Evolutionary conservation across 2,113 vertebrate genomes (phyloP), one percentile per base, ranked within the genome.

Genomic region (Gallinago media): DNA sequence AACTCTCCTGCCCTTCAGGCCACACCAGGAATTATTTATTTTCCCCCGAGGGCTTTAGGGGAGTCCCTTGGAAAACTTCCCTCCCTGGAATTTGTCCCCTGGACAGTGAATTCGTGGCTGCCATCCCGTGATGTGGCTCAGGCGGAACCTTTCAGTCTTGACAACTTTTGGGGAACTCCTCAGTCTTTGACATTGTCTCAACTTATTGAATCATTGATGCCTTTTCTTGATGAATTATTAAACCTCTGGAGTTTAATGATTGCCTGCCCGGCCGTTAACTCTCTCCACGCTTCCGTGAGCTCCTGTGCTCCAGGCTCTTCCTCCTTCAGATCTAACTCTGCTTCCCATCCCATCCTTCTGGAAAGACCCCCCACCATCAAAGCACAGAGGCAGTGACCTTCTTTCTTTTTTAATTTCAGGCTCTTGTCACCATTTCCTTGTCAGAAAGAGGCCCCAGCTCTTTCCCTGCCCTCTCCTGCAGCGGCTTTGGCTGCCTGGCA

Each of bases 161-260:
- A 40, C 38, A 38, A 1, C 20, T 55, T 68, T 56, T 42, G 14
- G 46, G n/a, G 32, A n/a, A 27, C n/a, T 54, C 3, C 18, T 54
- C 4, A 7, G 11, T 71, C 29, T 80, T 72, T 40, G 40, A 31
- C 31, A 7, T 68, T 52, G 21, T 61, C 16, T 73, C 50, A 12
- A 29, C 1, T 62, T 20, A 6, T 9, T 55, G 40, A 46, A 61
- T 55, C 6, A 2, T 5, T 1, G 0, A 13, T n/a, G 19, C 10
- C 2, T 68, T 21, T 85, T 89, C 26, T 2, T 42, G 23, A 44
- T 2, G 8, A 47, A 19, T 40, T 5, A 23, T n/a, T 50, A 12
- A 85, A 10, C 7, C 2, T 4, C 27, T 0, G 11, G 25, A 11
- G 46, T 63, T 67, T 31, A 36, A 21, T 0, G 2, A 15, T 12